Percentiles rank a stretch among this genome's conserved stretches.
These are phyloP conservation scores for Penaeus japonicus DNA, from an alignment of 1,140 invertebrate genomes.

Conservation along the genomic window DNA sequence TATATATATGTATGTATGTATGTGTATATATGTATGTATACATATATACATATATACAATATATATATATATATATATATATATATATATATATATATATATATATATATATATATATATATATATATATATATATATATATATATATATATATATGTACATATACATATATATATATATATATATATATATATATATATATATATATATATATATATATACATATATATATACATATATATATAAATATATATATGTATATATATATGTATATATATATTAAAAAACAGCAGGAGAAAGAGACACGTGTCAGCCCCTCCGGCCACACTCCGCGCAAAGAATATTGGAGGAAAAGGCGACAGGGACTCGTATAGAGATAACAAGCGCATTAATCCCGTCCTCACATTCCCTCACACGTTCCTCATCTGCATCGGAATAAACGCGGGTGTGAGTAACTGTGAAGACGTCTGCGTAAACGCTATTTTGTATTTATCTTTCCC, in stretches of 20 bases:
- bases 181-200: not conserved
- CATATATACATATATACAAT: not conserved
- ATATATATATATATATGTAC: not conserved
- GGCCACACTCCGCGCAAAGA: no score
- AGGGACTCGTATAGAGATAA: no score
- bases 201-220: not conserved
- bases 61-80: not conserved
- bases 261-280: not conserved
- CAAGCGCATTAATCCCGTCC: no score
- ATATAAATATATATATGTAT: not conserved
- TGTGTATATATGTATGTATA: constrained; percentile 2
- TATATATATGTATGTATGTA: constrained; percentile 13
- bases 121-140: not conserved
- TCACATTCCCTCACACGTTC: no score
- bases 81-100: constrained; percentile 4
- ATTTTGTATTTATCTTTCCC: no score
- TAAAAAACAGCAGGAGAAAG: no score
- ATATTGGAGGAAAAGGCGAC: no score
- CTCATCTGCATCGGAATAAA: no score
- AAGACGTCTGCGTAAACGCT: no score
- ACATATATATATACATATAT: not conserved
- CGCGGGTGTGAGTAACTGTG: no score
- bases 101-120: not conserved
- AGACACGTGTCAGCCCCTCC: no score
- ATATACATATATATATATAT: no score